Percentiles rank a stretch among this genome's conserved stretches.
Conservation (phyloP, 1,140 invertebrate genomes). For the Trichogramma pretiosum region DNA sequence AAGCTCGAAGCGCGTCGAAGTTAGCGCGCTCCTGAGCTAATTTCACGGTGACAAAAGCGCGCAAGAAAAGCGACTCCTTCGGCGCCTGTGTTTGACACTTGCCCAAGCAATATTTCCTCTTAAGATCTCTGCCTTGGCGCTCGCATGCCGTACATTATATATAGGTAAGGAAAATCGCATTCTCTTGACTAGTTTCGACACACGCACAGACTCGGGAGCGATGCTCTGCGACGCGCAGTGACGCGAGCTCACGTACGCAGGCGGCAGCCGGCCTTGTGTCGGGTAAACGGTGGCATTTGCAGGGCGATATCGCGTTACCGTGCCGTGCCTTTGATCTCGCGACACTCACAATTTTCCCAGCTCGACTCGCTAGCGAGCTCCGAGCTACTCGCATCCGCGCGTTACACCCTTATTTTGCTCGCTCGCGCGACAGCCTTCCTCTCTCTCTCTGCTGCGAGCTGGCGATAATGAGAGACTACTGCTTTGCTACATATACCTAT, state of each 20-base stretch:
- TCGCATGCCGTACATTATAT: too few relatives aligned
- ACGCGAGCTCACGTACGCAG: constrained; percentile 18
- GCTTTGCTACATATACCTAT: too few relatives aligned
- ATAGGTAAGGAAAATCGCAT: too few relatives aligned
- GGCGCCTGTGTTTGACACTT: constrained; percentile 27
- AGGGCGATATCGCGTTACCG: constrained; percentile 45
- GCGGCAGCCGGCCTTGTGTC: neutral
- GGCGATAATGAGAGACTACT: constrained; percentile 42
- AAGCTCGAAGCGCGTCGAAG: too few relatives aligned
- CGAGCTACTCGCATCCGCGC: too few relatives aligned
- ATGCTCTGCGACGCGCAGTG: too few relatives aligned
- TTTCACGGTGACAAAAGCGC: too few relatives aligned
- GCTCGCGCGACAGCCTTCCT: constrained; percentile 19
- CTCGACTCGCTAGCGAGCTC: too few relatives aligned
- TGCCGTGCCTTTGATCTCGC: constrained; percentile 42
- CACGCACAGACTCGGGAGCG: too few relatives aligned
- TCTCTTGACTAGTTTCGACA: too few relatives aligned
- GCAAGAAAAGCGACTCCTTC: too few relatives aligned
- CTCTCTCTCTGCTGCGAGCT: constrained; percentile 26
- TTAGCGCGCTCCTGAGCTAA: too few relatives aligned
- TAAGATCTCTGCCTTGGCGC: constrained; percentile 19
- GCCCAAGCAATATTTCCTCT: constrained; percentile 25
- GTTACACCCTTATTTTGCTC: constrained; percentile 46
- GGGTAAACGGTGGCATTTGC: constrained; percentile 12
- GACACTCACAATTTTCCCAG: constrained; percentile 48